Conservation (phyloP, 2,888 invertebrate genomes). For the Caradrina kadenii region DNA sequence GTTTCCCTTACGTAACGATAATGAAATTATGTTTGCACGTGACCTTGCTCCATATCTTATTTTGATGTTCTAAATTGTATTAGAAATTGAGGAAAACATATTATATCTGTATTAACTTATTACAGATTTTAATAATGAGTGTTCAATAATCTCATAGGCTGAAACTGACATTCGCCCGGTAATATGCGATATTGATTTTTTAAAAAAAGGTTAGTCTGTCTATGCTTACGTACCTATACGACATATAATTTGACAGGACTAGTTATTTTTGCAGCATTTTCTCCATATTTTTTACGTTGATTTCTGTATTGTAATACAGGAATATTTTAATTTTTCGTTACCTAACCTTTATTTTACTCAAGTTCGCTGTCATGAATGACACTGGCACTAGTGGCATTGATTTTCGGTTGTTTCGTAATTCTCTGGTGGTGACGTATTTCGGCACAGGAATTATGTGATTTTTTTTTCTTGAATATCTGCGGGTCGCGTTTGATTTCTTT, state of each 20-base stretch:
- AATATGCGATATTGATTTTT: constrained; percentile 54
- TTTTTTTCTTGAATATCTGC: constrained; percentile 1
- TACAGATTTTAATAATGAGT: neutral
- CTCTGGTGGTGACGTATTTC: constrained; percentile 4
- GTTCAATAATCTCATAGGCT: constrained; percentile 35
- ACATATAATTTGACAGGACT: neutral
- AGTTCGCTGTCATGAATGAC: constrained; percentile 57
- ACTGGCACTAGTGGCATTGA: constrained; percentile 70
- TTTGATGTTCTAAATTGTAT: constrained; percentile 43
- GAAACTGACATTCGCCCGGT: constrained; percentile 38
- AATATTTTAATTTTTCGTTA: constrained; percentile 64
- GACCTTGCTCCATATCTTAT: constrained; percentile 84
- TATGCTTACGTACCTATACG: constrained; percentile 23
- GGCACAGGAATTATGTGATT: neutral
- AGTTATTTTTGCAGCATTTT: neutral
- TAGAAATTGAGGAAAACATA: constrained; percentile 5
- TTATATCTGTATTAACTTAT: constrained; percentile 5
- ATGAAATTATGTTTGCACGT: constrained; percentile 87
- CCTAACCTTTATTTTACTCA: constrained; percentile 66
- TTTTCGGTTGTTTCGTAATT: constrained; percentile 64
- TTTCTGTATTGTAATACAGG: constrained; percentile 27
- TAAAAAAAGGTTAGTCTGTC: constrained; percentile 9
- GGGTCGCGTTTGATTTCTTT: neutral
- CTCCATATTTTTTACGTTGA: neutral
- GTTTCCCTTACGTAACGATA: constrained; percentile 87